Evolutionary conservation across 2,888 invertebrate genomes (phyloP).

Genomic region (Diadromus collaris): DNA sequence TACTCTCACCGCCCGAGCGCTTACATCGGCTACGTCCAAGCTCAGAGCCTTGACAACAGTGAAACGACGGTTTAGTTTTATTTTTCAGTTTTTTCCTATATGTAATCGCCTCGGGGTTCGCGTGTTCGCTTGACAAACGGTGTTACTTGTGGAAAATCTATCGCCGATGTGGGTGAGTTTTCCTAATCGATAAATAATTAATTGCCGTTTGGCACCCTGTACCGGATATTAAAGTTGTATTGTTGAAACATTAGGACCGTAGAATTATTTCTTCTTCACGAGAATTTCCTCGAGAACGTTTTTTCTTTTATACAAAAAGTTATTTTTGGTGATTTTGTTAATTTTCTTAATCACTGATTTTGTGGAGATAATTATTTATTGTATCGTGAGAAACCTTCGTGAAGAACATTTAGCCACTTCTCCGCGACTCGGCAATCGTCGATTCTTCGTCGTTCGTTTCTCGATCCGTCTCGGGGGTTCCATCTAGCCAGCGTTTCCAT

Average conservation of each 20-base stretch:
- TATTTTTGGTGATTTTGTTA: neutral
- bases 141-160: slow-evolving; percentile 31
- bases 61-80: slow-evolving; percentile 13
- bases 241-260: neutral
- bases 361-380: slow-evolving; percentile 6
- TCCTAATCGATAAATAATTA: neutral
- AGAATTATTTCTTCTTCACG: neutral
- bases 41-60: slow-evolving; percentile 29
- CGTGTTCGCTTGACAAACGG: neutral
- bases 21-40: slow-evolving; percentile 65
- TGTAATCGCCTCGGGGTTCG: neutral
- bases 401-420: slow-evolving; percentile 25
- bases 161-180: slow-evolving; percentile 45
- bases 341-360: neutral
- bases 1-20: slow-evolving; percentile 74
- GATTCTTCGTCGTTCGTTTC: slow-evolving; percentile 55
- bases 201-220: neutral
- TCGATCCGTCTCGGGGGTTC: slow-evolving; percentile 35
- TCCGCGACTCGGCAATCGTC: slow-evolving; percentile 42
- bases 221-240: neutral
- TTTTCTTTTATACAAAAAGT: neutral
- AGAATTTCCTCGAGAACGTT: neutral
- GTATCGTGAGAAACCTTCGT: neutral
- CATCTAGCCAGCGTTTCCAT: slow-evolving; percentile 60
- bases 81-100: slow-evolving; percentile 10